Base-by-base conservation (phyloP, 2,113 vertebrate species). In the Cryptoleucopteryx plumbea region DNA sequence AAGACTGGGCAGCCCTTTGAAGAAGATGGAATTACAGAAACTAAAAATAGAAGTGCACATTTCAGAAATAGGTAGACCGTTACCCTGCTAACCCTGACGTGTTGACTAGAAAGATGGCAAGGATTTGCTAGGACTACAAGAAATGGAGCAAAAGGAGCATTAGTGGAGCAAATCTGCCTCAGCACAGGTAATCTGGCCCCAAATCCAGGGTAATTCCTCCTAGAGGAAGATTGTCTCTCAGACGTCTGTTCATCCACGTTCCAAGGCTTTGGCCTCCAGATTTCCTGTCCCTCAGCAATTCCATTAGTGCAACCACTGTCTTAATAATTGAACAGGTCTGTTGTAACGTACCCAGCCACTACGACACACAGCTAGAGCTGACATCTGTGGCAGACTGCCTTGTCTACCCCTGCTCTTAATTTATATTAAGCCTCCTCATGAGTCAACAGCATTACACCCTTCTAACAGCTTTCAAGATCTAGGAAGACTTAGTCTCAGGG, bases 131-230 rank as follows among this genome's bases (percentile, higher is more conserved):
- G 79, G 53, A 55, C n/a, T n/a, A 15, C 25, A 53, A 45, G 53
- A 53, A 94, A 86, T 31, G 22, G 86, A 95, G 85, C 82, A 93
- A 68, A 95, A 80, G 85, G 38, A 89, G 32, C 80, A 50, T 75
- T 86, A 87, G 48, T 32, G 52, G 12, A 70, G 78, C 43, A 77
- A 84, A 93, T 91, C 89, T 91, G 91, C 74, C 85, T 95, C 82
- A 58, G 45, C 58, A 38, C 93, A 88, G 92, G 84, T 91, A 40
- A 93, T 93, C 84, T 58, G 61, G 40, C 36, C 84, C 73, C 78
- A 95, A 88, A 94, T 82, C 96, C 94, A 19, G 66, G 82, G 62
- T 91, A 95, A 96, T 93, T 95, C 95, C 81, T 94, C 65, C 86
- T 65, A 34, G 8, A 91, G 73, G 55, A 81, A 71, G 86, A 84